Conservation (phyloP, 2,113 vertebrate species). For the Mormyrus lacerda region DNA sequence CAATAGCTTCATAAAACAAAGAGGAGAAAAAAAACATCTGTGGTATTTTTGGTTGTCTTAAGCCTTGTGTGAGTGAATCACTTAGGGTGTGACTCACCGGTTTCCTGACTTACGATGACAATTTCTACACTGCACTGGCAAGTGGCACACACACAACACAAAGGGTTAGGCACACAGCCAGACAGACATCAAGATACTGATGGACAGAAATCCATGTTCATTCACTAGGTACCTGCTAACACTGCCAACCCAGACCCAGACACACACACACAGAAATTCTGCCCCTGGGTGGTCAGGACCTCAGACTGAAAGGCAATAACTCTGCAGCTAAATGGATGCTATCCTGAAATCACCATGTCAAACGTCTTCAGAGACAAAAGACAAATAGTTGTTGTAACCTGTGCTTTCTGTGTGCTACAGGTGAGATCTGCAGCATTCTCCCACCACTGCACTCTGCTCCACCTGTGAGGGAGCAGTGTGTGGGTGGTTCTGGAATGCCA, state of each 20-base stretch:
- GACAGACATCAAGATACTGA: not conserved
- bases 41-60: not conserved
- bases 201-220: not conserved
- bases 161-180: not conserved
- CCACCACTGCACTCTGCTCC: not conserved
- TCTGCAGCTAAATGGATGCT: conserved; percentile 47
- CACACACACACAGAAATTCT: conserved; percentile 12
- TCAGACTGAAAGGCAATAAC: conserved; percentile 56
- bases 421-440: not conserved
- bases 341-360: conserved; percentile 55
- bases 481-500: not conserved
- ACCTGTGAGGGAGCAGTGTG: not conserved
- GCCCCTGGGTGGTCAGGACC: conserved; percentile 65
- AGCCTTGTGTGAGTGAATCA: not conserved
- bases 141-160: not conserved
- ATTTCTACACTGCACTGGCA: not conserved
- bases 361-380: conserved; percentile 43
- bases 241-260: not conserved
- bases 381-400: conserved; percentile 49
- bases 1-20: not conserved
- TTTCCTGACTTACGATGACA: not conserved
- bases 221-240: not conserved
- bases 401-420: conserved; percentile 4
- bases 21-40: not conserved
- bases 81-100: not conserved